Evolutionary conservation across 2,888 invertebrate genomes (phyloP).

Genomic region (Pachliopta kotzebuea): DNA sequence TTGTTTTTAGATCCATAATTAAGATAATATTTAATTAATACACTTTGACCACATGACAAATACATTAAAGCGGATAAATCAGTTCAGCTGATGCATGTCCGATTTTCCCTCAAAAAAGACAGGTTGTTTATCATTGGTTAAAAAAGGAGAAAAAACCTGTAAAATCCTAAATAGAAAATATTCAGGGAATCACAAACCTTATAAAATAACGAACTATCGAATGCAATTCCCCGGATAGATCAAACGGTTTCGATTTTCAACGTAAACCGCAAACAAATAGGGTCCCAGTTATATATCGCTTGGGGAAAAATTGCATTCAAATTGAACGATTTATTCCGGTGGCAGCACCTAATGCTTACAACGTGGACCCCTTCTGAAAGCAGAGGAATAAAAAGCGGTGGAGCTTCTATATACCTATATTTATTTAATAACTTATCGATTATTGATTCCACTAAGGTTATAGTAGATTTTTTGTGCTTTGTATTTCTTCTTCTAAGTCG

Average conservation of each 20-base stretch:
- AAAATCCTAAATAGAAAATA: background rate
- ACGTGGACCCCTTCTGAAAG: constrained; percentile 9
- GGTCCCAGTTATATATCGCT: background rate
- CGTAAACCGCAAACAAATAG: background rate
- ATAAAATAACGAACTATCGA: background rate
- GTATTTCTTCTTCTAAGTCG: no score
- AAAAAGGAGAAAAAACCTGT: background rate
- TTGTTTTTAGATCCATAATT: background rate
- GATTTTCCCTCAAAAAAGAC: no score
- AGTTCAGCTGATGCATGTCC: no score
- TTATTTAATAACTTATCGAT: background rate
- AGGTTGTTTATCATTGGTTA: no score
- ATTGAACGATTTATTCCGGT: constrained; percentile 12
- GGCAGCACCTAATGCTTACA: constrained; percentile 9
- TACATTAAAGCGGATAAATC: no score
- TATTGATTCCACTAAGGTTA: no score
- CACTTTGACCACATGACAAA: background rate
- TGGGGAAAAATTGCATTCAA: constrained; percentile 14
- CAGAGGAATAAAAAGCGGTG: constrained; percentile 6
- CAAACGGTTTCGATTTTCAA: background rate
- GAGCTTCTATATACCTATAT: background rate
- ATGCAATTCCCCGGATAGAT: background rate
- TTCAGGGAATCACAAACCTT: background rate
- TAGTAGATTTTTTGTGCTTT: no score
- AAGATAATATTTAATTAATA: background rate